A percentile compares a stretch with the other conserved stretches of the same genome.
Conservation (phyloP, 2,113 vertebrate species). For the Microtus oregoni region DNA sequence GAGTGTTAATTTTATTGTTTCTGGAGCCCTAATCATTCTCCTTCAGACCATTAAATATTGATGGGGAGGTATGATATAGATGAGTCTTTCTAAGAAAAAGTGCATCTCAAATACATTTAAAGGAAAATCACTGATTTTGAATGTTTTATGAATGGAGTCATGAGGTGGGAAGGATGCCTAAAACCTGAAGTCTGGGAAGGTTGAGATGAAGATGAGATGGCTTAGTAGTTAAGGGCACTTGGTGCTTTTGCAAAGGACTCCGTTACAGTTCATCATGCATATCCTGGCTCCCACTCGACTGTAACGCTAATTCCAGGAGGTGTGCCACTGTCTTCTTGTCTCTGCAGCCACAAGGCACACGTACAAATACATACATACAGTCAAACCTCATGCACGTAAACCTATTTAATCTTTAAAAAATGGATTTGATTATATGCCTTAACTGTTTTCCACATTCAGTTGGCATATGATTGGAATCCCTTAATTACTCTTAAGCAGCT, state of each 20-base stretch:
- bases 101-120: not conserved
- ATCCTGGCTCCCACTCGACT: too few relatives aligned
- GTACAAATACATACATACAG: not conserved
- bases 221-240: not conserved
- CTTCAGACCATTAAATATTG: not conserved
- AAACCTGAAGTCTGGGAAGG: not conserved
- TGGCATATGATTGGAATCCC: not conserved
- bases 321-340: not conserved
- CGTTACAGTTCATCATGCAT: not conserved
- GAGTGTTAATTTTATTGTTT: not conserved
- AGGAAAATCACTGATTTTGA: conserved; percentile 35
- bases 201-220: not conserved
- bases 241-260: not conserved
- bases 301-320: not conserved
- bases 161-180: not conserved
- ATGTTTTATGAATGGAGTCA: not conserved
- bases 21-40: not conserved
- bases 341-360: not conserved
- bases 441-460: not conserved
- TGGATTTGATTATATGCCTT: not conserved
- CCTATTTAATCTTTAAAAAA: not conserved
- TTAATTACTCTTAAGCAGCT: not conserved
- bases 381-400: not conserved
- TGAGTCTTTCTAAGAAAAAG: not conserved
- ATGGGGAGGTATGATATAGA: not conserved